A percentile compares a stretch with the other conserved stretches of the same genome.
phyloP scores from a whole-genome alignment of 2,797 vertebrate genomes.

The Monodelphis domestica region DNA sequence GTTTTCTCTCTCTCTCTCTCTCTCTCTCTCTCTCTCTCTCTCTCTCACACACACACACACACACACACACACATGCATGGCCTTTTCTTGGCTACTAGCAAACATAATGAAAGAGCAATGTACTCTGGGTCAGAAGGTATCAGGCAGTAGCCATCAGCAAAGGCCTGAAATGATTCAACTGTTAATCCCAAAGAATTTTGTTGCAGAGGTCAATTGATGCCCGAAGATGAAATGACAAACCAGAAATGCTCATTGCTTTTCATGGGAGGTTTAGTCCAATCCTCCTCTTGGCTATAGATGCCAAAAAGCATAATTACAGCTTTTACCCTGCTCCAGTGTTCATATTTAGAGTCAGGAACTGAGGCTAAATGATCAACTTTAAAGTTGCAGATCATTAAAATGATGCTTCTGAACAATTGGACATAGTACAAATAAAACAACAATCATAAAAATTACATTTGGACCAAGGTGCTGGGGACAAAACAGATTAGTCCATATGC shows the following conservation, averaged over 20 bases:
- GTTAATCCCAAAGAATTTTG: conserved; percentile 6
- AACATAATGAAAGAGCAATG: not conserved
- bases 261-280: not conserved
- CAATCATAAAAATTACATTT: not conserved
- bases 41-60: too few relatives aligned
- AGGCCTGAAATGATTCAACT: not conserved
- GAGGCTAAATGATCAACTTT: conserved; percentile 8
- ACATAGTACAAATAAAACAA: not conserved
- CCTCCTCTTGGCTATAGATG: not conserved
- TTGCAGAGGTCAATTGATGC: not conserved
- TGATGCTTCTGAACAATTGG: not conserved
- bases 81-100: not conserved
- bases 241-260: not conserved
- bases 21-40: too few relatives aligned
- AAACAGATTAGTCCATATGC: not conserved
- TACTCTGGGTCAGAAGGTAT: not conserved
- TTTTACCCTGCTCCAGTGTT: not conserved
- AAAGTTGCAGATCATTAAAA: not conserved
- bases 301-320: conserved; percentile 1
- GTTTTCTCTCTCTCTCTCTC: not conserved
- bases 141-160: not conserved
- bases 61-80: not conserved
- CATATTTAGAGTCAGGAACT: conserved; percentile 2
- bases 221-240: not conserved
- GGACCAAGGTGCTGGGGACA: not conserved